Percentiles rank a stretch among this genome's conserved stretches.
Evolutionary conservation across 1,140 invertebrate genomes (phyloP).

Genomic region (Caenorhabditis briggsae): DNA sequence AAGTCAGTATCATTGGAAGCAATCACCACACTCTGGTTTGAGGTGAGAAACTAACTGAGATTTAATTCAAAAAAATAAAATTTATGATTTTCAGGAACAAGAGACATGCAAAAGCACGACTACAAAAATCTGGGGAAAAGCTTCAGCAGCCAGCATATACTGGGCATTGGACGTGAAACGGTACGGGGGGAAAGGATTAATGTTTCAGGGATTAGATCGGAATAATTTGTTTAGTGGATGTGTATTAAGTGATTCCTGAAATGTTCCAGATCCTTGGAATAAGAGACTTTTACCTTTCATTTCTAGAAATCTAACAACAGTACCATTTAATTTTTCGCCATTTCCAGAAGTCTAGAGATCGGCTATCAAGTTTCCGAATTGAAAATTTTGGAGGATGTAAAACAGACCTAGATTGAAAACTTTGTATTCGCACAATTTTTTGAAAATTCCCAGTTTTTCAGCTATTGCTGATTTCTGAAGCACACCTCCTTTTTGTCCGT

Average conservation of each 20-base stretch:
- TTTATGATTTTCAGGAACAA: slow-evolving; percentile 49
- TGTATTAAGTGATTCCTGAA: background rate
- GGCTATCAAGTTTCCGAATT: too few relatives aligned
- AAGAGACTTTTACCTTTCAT: too few relatives aligned
- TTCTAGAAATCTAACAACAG: too few relatives aligned
- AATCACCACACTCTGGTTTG: slow-evolving; percentile 54
- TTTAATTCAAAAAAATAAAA: background rate
- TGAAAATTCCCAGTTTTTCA: too few relatives aligned
- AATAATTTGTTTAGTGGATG: too few relatives aligned
- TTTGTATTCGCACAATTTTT: too few relatives aligned
- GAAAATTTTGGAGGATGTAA: too few relatives aligned
- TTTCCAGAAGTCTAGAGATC: too few relatives aligned
- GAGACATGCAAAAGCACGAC: slow-evolving; percentile 38
- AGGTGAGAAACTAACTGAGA: background rate
- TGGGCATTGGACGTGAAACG: slow-evolving; percentile 64
- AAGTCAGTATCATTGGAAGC: slow-evolving; percentile 33
- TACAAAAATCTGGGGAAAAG: slow-evolving; percentile 61
- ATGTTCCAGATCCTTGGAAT: background rate
- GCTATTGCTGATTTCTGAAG: too few relatives aligned
- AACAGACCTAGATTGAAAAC: too few relatives aligned
- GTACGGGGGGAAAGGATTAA: slow-evolving; percentile 20
- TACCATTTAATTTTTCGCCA: too few relatives aligned
- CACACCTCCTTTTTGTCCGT: too few relatives aligned
- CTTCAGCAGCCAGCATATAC: slow-evolving; percentile 43
- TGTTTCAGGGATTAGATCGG: background rate